A percentile compares a stretch with the other conserved stretches of the same genome.
These are phyloP conservation scores for Calliphora vomitoria DNA, from an alignment of 2,888 invertebrate genomes.

Conservation along the genomic window DNA sequence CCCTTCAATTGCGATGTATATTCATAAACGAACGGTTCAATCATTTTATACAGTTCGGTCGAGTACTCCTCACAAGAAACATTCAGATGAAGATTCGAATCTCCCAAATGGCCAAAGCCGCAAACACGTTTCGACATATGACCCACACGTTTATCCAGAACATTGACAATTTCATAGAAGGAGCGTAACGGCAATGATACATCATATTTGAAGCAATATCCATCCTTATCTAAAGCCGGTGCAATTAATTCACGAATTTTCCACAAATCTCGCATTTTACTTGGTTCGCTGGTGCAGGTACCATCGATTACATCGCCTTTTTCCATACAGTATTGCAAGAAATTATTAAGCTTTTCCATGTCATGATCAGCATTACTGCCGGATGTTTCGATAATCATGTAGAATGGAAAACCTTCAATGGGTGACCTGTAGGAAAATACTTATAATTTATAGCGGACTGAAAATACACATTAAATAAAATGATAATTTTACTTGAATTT, in stretches of 20 bases:
- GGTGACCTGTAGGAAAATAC: slow-evolving; percentile 84
- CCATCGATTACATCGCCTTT: slow-evolving; percentile 92
- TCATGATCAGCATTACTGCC: slow-evolving; percentile 95
- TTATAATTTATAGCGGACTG: background rate
- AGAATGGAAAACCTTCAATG: slow-evolving; percentile 90
- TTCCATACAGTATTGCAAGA: slow-evolving; percentile 91
- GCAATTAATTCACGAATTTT: slow-evolving; percentile 92
- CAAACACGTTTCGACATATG: slow-evolving; percentile 88
- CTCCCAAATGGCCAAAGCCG: slow-evolving; percentile 98
- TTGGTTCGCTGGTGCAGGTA: slow-evolving; percentile 92
- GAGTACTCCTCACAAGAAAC: slow-evolving; percentile 89
- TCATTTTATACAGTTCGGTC: slow-evolving; percentile 86
- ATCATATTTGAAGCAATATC: slow-evolving; percentile 98
- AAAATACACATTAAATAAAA: background rate
- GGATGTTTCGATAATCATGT: slow-evolving; percentile 94
- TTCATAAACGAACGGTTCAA: slow-evolving; percentile 96
- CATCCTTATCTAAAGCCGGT: slow-evolving; percentile 91
- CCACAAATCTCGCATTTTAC: slow-evolving; percentile 94
- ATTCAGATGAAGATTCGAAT: slow-evolving; percentile 97
- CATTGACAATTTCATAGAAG: slow-evolving; percentile 94
- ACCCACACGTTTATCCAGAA: slow-evolving; percentile 88
- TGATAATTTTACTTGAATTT: slow-evolving; percentile 85
- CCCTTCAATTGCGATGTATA: slow-evolving; percentile 92
- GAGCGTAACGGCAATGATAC: slow-evolving; percentile 93
- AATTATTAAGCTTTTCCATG: slow-evolving; percentile 92